Evolutionary conservation across 2,797 vertebrate species (phyloP).

Genomic region (Naso thynnoides): DNA sequence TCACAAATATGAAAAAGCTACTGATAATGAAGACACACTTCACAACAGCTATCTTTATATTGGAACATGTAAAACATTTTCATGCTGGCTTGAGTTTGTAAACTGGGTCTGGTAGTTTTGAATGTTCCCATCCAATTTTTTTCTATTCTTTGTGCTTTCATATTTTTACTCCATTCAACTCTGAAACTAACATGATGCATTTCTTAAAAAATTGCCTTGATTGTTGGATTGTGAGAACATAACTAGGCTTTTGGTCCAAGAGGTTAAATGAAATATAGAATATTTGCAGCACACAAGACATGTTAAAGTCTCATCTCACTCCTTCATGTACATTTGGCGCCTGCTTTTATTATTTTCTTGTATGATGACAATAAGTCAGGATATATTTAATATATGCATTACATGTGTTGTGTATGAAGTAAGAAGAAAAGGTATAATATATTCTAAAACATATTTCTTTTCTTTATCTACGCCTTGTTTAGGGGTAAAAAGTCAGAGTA

Average conservation of each 20-base stretch:
- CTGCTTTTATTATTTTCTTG: constrained; percentile 75
- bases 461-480: constrained; percentile 80
- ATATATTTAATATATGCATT: constrained; percentile 90
- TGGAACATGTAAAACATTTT: constrained; percentile 35
- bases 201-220: constrained; percentile 35
- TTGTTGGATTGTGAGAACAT: constrained; percentile 14
- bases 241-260: constrained; percentile 5
- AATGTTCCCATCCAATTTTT: constrained; percentile 23
- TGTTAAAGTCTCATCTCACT: constrained; percentile 28
- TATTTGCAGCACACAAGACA: constrained; percentile 4
- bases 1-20: constrained; percentile 42
- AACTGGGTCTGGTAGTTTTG: constrained; percentile 14
- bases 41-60: constrained; percentile 34
- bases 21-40: constrained; percentile 50
- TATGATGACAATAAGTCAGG: constrained; percentile 80
- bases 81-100: constrained; percentile 13
- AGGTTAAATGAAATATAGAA: constrained; percentile 17
- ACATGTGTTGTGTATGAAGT: constrained; percentile 84
- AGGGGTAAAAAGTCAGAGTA: constrained; percentile 75
- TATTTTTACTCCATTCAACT: constrained; percentile 27
- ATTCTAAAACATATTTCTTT: constrained; percentile 83
- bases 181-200: constrained; percentile 39
- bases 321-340: constrained; percentile 25
- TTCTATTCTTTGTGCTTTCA: constrained; percentile 13
- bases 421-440: constrained; percentile 88